Evolutionary conservation across 2,113 vertebrate species (phyloP), one percentile per base, ranked within the genome.

Genomic region (Rhabdornis inornatus): DNA sequence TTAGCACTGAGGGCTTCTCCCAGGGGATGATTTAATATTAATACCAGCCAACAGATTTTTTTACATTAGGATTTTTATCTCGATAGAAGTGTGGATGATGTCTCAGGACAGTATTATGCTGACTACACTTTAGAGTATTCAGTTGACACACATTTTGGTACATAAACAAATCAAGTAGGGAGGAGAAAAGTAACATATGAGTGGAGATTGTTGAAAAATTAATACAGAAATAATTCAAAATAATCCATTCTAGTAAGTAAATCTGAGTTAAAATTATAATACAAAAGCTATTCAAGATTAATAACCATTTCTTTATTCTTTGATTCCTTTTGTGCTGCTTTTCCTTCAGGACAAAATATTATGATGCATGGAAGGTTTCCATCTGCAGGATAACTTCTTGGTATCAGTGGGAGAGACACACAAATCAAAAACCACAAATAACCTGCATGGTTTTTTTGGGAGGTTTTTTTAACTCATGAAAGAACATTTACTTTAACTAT

Each of bases 1-100:
- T 97, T 97, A 97, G 70, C 74, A 95, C 74, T 90, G 70, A 96
- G 75, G 75, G 40, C 35, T 97, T 95, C 96, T 94, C 94, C 93
- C 89, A 80, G 35, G 72, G 89, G 88, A 66, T 75, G 88, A 70
- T 91, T 95, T 91, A 77, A 94, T 88, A 94, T 89, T 77, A 92
- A 96, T 86, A 95, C 53, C 86, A 92, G 77, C 45, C 57, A 66
- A 57, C 9, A 72, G 83, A 66, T 75, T 90, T 22, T 69, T 76
- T 56, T 75, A 78, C 64, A 28, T 87, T 78, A 77, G 83, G 83
- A 63, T 57, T 95, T 94, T 88, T 81, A 74, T 92, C 76, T 89
- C 2, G 0, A 50, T 77, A 68, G 39, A 84, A 76, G 65, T 27
- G 6, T 69, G 42, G 18, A 59, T 57, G 78, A 60, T 76, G 57